Conservation (phyloP, 2,888 invertebrate species). For the Neocrepidodera transversa region DNA sequence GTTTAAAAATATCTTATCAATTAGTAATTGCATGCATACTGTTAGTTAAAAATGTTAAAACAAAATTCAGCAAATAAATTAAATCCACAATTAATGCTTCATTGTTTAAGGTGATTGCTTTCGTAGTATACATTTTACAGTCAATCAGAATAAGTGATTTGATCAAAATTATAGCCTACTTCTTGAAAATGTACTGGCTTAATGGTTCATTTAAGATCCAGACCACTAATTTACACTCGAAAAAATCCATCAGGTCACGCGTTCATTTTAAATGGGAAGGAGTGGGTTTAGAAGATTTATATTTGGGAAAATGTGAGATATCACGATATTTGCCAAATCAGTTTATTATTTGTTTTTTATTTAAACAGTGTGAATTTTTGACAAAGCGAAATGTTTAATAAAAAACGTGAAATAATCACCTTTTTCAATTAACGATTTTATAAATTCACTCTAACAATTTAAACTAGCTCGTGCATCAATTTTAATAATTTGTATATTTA, state of each 20-base stretch:
- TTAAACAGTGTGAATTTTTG: too few species aligned
- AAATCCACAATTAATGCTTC: slow-evolving; percentile 34
- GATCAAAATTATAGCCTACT: slow-evolving; percentile 35
- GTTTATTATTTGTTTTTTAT: too few species aligned
- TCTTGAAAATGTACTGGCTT: slow-evolving; percentile 31
- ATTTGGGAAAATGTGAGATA: slow-evolving; percentile 13
- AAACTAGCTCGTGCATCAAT: too few species aligned
- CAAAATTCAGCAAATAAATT: slow-evolving; percentile 22
- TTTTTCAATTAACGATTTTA: too few species aligned
- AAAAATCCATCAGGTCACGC: slow-evolving; percentile 35
- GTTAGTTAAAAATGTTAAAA: slow-evolving; percentile 6
- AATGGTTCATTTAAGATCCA: slow-evolving; percentile 31
- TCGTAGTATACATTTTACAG: slow-evolving; percentile 34
- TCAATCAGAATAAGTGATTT: slow-evolving; percentile 43
- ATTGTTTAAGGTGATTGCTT: slow-evolving; percentile 35
- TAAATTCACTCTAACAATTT: too few species aligned
- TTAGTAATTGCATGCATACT: background rate
- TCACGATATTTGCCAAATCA: background rate
- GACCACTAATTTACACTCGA: slow-evolving; percentile 28
- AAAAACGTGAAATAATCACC: too few species aligned
- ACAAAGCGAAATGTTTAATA: too few species aligned
- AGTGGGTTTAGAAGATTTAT: slow-evolving; percentile 22
- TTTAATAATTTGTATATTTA: too few species aligned
- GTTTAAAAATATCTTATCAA: too few species aligned
- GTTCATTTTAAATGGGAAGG: slow-evolving; percentile 24